phyloP scores from a whole-genome alignment of 2,888 invertebrate species.

The Troides oblongomaculatus region DNA sequence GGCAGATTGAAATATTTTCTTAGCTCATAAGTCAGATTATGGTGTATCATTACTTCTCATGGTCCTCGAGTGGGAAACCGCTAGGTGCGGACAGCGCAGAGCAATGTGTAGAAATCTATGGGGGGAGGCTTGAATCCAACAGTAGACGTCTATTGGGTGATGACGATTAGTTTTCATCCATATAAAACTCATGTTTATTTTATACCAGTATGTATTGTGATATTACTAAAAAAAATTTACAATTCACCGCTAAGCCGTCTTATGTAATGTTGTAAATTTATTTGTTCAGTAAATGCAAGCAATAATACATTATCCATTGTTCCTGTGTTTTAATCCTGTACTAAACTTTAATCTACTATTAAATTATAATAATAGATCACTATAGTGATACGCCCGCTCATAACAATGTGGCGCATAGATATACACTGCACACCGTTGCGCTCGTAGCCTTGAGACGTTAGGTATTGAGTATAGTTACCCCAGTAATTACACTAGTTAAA shows the following conservation, averaged over 20 bases:
- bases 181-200: not conserved
- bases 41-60: not conserved
- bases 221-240: not conserved
- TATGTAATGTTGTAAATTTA: slow-evolving; percentile 13
- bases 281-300: slow-evolving; percentile 12
- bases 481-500: no score
- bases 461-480: no score
- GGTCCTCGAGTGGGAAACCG: no score
- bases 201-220: slow-evolving; percentile 8
- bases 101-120: no score
- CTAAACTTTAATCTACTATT: not conserved
- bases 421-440: no score
- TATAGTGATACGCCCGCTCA: no score
- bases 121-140: no score
- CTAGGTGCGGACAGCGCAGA: no score
- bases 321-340: not conserved
- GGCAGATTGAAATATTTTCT: slow-evolving; percentile 3
- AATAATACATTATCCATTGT: not conserved
- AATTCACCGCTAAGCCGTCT: not conserved
- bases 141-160: no score
- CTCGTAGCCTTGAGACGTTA: no score
- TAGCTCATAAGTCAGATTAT: slow-evolving; percentile 20
- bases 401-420: no score
- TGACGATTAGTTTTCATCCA: not conserved
- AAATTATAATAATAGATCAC: no score